Evolutionary conservation across 37 sponge, comb jelly and placozoan genomes (phyloP), one percentile per base, ranked within the genome.

Genomic region (Amphimedon queenslandica): DNA sequence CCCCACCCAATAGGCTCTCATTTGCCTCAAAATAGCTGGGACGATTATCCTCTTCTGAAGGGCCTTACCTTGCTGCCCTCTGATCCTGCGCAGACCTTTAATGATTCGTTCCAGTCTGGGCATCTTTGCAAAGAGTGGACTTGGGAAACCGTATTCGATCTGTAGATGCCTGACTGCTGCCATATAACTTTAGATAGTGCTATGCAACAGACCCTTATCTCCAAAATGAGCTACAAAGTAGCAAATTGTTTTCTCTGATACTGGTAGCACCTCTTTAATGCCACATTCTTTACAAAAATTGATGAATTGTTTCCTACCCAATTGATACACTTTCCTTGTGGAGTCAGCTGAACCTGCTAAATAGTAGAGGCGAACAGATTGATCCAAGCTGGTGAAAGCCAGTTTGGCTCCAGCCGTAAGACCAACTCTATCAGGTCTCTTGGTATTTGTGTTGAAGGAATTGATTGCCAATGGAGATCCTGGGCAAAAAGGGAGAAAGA

Each of bases 141-240:
- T 37, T 3, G 25, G 39, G 1, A 60, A 16, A 6, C 80, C 80
- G 3, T 18, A 25, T 8, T n/a, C 24, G 2, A 71, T 39, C 18
- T 80, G 80, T 0, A 71, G 55, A 36, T 80, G 38, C 30, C 64
- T 41, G 0, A 80, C 80, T 42, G 73, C 80, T 31, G 80, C 41
- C 36, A 80, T 28, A 40, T 80, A 80, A 1, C 29, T 37, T 57
- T 80, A 71, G 3, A 80, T 80, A 6, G 66, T 71, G 4, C 13
- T 64, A 66, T 28, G n/a, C 31, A 37, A 66, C 29, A 66, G 28
- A 25, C 57, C 67, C 38, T 76, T 55, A 23, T 36, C n/a, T n/a
- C n/a, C n/a, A n/a, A n/a, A n/a, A n/a, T n/a, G n/a, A n/a, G 72
- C 70, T 8, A 76, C 77, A 76, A 63, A 83, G 16, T 10, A 10